These are phyloP conservation scores for Oceanodroma leucorhoa DNA, from an alignment of 2,797 vertebrate species.

Conservation along the genomic window DNA sequence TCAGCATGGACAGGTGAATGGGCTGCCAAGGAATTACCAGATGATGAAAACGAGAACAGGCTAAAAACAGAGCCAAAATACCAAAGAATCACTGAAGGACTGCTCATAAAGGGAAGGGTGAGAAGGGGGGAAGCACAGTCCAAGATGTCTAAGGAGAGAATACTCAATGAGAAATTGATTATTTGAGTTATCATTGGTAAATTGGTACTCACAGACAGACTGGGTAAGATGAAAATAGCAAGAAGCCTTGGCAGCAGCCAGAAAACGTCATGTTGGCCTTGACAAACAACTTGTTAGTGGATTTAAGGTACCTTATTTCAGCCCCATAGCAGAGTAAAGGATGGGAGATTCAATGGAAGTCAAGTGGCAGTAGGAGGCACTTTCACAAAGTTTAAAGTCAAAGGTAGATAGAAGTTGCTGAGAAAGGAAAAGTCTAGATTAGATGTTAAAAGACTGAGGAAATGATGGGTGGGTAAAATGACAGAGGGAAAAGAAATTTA, in stretches of 20 bases:
- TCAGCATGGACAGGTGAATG: neutral
- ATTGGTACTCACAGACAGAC: neutral
- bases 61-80: neutral
- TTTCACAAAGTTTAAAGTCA: neutral
- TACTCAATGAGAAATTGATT: constrained; percentile 46
- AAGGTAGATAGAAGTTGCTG: neutral
- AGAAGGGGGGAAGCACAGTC: neutral
- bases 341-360: neutral
- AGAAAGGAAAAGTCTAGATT: neutral
- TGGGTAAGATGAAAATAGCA: neutral
- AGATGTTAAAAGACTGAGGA: neutral
- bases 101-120: neutral
- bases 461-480: neutral
- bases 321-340: neutral
- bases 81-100: neutral
- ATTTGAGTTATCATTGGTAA: constrained; percentile 14
- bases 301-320: neutral
- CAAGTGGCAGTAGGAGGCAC: neutral
- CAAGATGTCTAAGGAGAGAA: neutral
- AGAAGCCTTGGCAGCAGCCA: neutral
- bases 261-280: neutral
- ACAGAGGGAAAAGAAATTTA: neutral
- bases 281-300: neutral
- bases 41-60: neutral
- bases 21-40: neutral